Percentiles rank a stretch among this genome's conserved stretches.
phyloP scores from a whole-genome alignment of 2,888 invertebrate species.

The Torymus aiolomorphi region DNA sequence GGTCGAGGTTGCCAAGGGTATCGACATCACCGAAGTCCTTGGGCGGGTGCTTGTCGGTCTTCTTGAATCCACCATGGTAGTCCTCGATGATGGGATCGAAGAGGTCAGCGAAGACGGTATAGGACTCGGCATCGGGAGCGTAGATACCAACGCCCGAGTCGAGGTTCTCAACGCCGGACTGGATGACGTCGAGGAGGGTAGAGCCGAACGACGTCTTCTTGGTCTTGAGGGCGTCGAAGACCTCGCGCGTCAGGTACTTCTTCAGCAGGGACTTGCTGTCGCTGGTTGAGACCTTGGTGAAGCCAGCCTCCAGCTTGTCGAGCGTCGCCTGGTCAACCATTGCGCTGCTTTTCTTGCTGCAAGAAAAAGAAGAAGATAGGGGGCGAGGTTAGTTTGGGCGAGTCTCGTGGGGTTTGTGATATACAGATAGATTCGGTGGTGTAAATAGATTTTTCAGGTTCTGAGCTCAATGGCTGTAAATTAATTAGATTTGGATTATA shows the following conservation, averaged over 20 bases:
- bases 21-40: constrained; percentile 96
- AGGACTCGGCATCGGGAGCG: constrained; percentile 97
- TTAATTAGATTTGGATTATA: too few species aligned
- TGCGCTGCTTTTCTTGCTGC: constrained; percentile 82
- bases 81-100: constrained; percentile 99
- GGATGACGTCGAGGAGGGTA: constrained; percentile 94
- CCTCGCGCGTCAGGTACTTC: constrained; percentile 93
- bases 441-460: too few species aligned
- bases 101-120: constrained; percentile 92
- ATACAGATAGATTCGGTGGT: too few species aligned
- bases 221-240: constrained; percentile 93
- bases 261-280: constrained; percentile 97
- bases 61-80: constrained; percentile 96
- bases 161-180: constrained; percentile 96
- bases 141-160: constrained; percentile 98
- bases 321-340: constrained; percentile 95
- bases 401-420: too few species aligned
- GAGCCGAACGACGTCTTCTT: constrained; percentile 96
- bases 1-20: constrained; percentile 94
- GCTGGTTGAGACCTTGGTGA: constrained; percentile 89
- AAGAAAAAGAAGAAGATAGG: constrained; percentile 66
- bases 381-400: too few species aligned
- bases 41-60: constrained; percentile 94
- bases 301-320: constrained; percentile 94
- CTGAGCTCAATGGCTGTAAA: too few species aligned